phyloP scores from a whole-genome alignment of 1,140 invertebrate genomes.

The Magallana angulata region DNA sequence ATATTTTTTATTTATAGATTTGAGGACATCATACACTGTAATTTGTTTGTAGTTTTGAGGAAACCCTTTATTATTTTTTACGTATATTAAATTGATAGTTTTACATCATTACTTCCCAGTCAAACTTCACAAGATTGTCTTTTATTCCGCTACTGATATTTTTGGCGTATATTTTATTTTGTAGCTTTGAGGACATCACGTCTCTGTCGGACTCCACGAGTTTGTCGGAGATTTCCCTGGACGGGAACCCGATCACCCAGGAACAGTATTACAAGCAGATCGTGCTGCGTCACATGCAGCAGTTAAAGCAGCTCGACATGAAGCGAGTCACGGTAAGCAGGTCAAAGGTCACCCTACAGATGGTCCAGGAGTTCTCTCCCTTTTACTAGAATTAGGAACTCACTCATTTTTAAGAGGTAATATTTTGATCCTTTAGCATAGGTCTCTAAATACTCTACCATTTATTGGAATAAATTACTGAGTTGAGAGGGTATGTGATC shows the following conservation, averaged over 20 bases:
- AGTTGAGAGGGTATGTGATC: too few species aligned
- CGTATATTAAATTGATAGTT: too few species aligned
- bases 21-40: constrained; percentile 8
- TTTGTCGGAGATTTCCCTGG: constrained; percentile 90
- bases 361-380: too few species aligned
- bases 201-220: constrained; percentile 87
- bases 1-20: neutral
- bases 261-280: constrained; percentile 78
- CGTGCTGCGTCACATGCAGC: constrained; percentile 75
- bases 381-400: too few species aligned
- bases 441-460: too few species aligned
- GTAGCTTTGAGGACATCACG: constrained; percentile 89
- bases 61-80: too few species aligned
- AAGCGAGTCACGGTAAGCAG: constrained; percentile 76
- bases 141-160: neutral
- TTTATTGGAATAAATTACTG: too few species aligned
- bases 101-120: constrained; percentile 84
- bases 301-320: constrained; percentile 78
- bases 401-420: too few species aligned
- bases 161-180: constrained; percentile 41
- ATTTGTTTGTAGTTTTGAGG: constrained; percentile 85
- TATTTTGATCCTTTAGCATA: too few species aligned
- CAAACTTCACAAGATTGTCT: constrained; percentile 83
- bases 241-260: constrained; percentile 88
- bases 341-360: too few species aligned